Evolutionary conservation across 2,797 vertebrate genomes (phyloP), one percentile per base, ranked within the genome.

Genomic region (Orientallactaga sibirica): DNA sequence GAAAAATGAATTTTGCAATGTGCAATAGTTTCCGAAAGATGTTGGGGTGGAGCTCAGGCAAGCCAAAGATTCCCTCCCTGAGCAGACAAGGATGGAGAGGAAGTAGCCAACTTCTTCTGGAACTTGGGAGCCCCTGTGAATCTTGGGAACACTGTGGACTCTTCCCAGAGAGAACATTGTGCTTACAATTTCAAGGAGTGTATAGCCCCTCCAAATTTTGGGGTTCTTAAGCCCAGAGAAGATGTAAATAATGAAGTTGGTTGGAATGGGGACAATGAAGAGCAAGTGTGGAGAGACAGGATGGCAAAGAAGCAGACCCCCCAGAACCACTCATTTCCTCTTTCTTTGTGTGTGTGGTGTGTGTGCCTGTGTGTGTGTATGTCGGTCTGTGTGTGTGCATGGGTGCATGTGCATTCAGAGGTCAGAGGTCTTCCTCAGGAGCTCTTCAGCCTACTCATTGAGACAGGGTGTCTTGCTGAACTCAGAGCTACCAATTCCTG

Each of bases 1-100:
- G 43, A 43, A 66, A 88, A 86, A 81, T 33, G 67, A 74, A 91
- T 55, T 66, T 87, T 81, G 70, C 64, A 64, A 29, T 83, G 84
- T 82, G 43, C 41, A 68, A 1, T 79, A 27, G 15, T 82, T 24
- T 75, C 74, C 27, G 78, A 61, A 77, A 27, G 25, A 25, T 81
- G 15, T 15, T 11, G 43, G 74, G 4, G 14, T 19, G 76, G 68
- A 37, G 48, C 15, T 68, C 62, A 86, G 55, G 62, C 1, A 71
- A 52, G 33, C 25, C 62, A 41, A 81, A 55, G 1, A 25, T 76
- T 75, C 61, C 80, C 64, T 64, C 37, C 78, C 41, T 22, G 18
- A 19, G 37, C 58, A 84, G 70, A 67, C 76, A 62, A 20, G 27
- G 55, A 2, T 18, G n/a, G 37, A 16, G 2, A 58, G 55, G 58